Conservation (phyloP, 2,888 invertebrate species). For the Drosophila helvetica region DNA sequence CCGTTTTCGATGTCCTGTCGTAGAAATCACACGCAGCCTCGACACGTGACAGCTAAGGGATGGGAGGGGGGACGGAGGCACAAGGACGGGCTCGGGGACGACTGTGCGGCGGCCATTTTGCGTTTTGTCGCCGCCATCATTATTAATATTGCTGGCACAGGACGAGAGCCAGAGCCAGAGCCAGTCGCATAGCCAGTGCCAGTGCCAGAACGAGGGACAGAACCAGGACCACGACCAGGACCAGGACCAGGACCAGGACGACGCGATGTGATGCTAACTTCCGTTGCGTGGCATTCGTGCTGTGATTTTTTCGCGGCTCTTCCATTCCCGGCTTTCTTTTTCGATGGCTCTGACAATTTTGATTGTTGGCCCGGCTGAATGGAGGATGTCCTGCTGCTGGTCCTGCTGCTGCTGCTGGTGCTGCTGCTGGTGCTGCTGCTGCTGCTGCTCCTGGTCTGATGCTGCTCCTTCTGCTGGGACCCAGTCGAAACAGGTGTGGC, state of each 20-base stretch:
- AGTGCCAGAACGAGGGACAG: constrained; percentile 7
- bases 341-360: constrained; percentile 64
- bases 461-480: not conserved
- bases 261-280: constrained; percentile 53
- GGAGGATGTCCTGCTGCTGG: constrained; percentile 14
- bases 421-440: constrained; percentile 1
- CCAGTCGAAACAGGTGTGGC: constrained; percentile 66
- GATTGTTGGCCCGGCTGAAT: constrained; percentile 51
- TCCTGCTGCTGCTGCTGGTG: constrained; percentile 6
- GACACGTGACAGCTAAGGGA: constrained; percentile 65
- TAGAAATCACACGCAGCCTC: constrained; percentile 70
- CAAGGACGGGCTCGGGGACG: not conserved
- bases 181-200: constrained; percentile 18
- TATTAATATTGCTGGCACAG: constrained; percentile 64
- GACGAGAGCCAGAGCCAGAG: not conserved
- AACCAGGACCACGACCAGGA: constrained; percentile 16
- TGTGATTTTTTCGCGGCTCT: constrained; percentile 52
- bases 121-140: constrained; percentile 70
- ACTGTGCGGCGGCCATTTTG: constrained; percentile 64
- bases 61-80: constrained; percentile 8
- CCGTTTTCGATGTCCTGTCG: constrained; percentile 52
- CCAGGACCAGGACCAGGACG: constrained; percentile 14
- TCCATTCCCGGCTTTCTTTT: constrained; percentile 15
- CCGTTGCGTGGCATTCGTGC: constrained; percentile 66
- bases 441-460: not conserved